Conservation (phyloP, 2,888 invertebrate genomes). For the Callyntrura sp. region DNA sequence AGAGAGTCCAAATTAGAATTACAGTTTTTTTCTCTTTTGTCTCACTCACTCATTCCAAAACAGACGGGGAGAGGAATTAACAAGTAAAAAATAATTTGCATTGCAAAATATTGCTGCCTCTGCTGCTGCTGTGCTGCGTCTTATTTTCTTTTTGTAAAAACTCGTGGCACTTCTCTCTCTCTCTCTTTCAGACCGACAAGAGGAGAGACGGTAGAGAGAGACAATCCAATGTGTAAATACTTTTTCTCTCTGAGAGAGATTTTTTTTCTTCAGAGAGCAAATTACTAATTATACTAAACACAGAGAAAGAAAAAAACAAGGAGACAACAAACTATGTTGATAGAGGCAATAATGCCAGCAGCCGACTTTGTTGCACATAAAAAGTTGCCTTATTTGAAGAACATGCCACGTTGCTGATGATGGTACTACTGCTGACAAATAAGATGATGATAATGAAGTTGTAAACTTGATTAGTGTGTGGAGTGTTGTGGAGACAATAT, state of each 20-base stretch:
- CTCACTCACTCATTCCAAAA: constrained; percentile 35
- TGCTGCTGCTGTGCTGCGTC: constrained; percentile 4
- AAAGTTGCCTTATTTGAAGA: constrained; percentile 42
- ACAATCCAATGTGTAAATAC: constrained; percentile 49
- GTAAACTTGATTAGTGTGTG: constrained; percentile 54
- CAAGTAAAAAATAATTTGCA: constrained; percentile 72
- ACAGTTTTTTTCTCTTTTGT: constrained; percentile 61
- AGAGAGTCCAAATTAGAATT: constrained; percentile 63
- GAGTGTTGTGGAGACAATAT: neutral
- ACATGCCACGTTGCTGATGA: constrained; percentile 3
- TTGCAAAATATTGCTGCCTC: constrained; percentile 61
- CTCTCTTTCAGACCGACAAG: neutral
- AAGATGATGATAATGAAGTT: constrained; percentile 70
- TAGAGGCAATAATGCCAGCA: neutral
- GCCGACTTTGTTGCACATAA: constrained; percentile 22
- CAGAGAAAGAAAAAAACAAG: constrained; percentile 35
- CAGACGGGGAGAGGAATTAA: constrained; percentile 63
- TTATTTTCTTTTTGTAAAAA: neutral
- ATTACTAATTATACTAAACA: constrained; percentile 57
- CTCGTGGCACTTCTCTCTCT: constrained; percentile 9
- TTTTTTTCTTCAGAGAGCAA: constrained; percentile 21
- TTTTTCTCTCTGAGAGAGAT: neutral
- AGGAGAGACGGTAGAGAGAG: neutral
- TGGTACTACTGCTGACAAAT: constrained; percentile 48
- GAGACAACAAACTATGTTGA: neutral